Conservation (phyloP, 2,113 vertebrate genomes). For the Ifrita kowaldi region DNA sequence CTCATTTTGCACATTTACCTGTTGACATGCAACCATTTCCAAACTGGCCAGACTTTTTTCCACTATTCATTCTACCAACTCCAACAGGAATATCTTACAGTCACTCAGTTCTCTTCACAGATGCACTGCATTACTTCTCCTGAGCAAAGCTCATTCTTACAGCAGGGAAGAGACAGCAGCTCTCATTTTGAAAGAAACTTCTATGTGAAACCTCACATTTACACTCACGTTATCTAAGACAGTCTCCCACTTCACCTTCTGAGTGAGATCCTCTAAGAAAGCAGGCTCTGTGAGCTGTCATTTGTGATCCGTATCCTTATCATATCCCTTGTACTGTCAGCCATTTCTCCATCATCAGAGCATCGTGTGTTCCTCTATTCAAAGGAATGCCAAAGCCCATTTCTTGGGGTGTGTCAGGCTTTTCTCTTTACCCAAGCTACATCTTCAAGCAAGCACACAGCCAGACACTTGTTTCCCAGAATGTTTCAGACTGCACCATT, state of each 20-base stretch:
- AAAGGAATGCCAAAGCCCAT: neutral
- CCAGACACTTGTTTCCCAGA: neutral
- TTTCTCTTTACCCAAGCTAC: neutral
- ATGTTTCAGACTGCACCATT: neutral
- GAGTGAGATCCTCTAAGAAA: neutral
- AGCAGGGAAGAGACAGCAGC: neutral
- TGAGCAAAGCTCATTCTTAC: neutral
- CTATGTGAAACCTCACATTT: neutral
- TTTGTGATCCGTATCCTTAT: neutral
- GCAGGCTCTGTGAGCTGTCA: neutral
- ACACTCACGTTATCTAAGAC: neutral
- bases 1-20: neutral
- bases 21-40: neutral
- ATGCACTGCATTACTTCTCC: neutral
- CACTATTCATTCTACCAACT: neutral
- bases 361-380: rapidly evolving
- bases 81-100: neutral
- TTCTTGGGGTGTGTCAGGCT: neutral
- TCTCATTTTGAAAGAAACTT: neutral
- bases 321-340: neutral
- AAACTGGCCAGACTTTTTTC: neutral
- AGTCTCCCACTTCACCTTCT: neutral
- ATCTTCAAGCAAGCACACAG: neutral
- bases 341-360: neutral
- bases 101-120: neutral